These are phyloP conservation scores for Bradynema listronoti DNA, from an alignment of 1,140 invertebrate species.

Conservation along the genomic window DNA sequence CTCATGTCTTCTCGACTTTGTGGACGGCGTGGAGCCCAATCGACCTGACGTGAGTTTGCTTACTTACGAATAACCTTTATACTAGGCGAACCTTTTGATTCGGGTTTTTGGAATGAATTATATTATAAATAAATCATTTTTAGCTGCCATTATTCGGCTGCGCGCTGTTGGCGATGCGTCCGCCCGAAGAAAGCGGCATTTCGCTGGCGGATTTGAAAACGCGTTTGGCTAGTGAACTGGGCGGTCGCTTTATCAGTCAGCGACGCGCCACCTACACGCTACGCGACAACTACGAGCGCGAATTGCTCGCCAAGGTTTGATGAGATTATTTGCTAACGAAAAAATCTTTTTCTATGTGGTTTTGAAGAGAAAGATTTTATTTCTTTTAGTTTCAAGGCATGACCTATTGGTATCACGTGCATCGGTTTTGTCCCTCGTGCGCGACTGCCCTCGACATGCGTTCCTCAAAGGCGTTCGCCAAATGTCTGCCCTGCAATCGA, in stretches of 20 bases:
- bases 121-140: neutral
- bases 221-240: conserved; percentile 28
- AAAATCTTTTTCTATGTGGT: neutral
- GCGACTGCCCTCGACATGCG: conserved; percentile 25
- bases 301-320: conserved; percentile 33
- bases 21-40: too few relatives aligned
- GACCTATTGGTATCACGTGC: conserved; percentile 45
- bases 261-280: conserved; percentile 50
- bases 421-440: conserved; percentile 45
- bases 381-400: conserved; percentile 45
- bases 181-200: conserved; percentile 38
- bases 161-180: conserved; percentile 32
- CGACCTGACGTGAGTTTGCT: too few relatives aligned
- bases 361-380: too few relatives aligned
- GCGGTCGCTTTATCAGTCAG: conserved; percentile 48
- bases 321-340: neutral
- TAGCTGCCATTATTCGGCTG: conserved; percentile 42
- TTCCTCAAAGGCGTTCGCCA: conserved; percentile 43
- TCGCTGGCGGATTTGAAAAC: conserved; percentile 3
- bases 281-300: conserved; percentile 31
- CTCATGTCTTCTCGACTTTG: too few relatives aligned
- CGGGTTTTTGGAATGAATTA: too few relatives aligned
- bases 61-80: too few relatives aligned
- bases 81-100: too few relatives aligned
- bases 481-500: conserved; percentile 30